These are phyloP conservation scores for Sussaba pulchella DNA, from an alignment of 2,888 invertebrate species.

Conservation along the genomic window DNA sequence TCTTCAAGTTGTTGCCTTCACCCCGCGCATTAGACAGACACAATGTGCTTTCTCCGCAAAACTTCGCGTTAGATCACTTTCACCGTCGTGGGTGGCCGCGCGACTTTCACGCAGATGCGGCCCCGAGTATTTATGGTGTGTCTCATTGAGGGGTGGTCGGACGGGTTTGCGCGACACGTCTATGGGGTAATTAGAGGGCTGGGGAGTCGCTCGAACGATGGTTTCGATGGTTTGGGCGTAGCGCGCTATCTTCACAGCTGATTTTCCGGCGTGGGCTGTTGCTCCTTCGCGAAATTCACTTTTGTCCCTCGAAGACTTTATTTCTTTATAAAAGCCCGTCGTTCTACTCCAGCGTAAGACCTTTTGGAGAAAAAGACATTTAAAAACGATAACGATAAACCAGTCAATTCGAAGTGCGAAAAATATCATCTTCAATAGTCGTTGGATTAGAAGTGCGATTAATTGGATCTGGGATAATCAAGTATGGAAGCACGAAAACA, in stretches of 20 bases:
- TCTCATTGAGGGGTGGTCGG: slow-evolving; percentile 60
- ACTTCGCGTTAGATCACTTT: slow-evolving; percentile 68
- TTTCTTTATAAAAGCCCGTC: slow-evolving; percentile 70
- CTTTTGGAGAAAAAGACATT: slow-evolving; percentile 77
- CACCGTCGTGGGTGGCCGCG: slow-evolving; percentile 49
- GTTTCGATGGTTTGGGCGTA: slow-evolving; percentile 66
- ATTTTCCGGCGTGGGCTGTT: slow-evolving; percentile 72
- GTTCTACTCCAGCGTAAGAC: slow-evolving; percentile 65
- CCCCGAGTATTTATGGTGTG: slow-evolving; percentile 66
- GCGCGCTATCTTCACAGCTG: slow-evolving; percentile 76
- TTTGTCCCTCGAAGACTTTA: slow-evolving; percentile 21
- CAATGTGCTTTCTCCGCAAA: slow-evolving; percentile 62
- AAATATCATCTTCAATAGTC: too few relatives aligned
- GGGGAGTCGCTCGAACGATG: slow-evolving; percentile 67
- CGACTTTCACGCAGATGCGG: slow-evolving; percentile 69
- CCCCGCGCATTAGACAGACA: slow-evolving; percentile 52
- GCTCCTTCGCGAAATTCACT: slow-evolving; percentile 2
- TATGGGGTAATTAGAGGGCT: slow-evolving; percentile 84
- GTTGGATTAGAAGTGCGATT: too few relatives aligned
- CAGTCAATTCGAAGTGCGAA: slow-evolving; percentile 10
- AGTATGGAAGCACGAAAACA: too few relatives aligned
- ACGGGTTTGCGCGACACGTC: slow-evolving; percentile 66
- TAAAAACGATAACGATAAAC: slow-evolving; percentile 68
- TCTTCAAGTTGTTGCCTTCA: slow-evolving; percentile 47
- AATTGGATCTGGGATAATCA: too few relatives aligned